Base-by-base conservation (phyloP, 2,113 vertebrate genomes). In the Triplophysa siluroides region DNA sequence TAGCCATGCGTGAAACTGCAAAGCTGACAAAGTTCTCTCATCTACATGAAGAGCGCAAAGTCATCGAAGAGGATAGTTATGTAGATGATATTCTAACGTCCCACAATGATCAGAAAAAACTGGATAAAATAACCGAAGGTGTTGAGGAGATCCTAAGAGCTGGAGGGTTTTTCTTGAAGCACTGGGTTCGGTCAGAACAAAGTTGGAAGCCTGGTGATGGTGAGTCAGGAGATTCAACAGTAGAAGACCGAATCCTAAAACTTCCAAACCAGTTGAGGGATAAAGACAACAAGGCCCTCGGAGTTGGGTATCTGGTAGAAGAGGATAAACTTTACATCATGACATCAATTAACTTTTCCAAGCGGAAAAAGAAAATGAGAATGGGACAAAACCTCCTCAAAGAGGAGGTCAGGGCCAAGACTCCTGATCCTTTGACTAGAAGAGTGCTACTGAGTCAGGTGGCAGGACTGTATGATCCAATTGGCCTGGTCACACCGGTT, bases 371-470 rank as follows among this genome's bases (percentile, higher is more conserved):
- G 1, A 85, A 84, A 2, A 85, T 83, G 58, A 19, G 60, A 63
- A 0, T 50, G 0, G 64, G 78, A 0, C 11, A 85, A 19, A 18
- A 84, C 7, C 78, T 84, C 3, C 9, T 56, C 0, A 0, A 13
- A 3, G 70, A 85, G 26, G 26, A 26, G 26, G 26, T 26, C 26
- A 26, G 26, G 26, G 26, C 26, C 26, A 26, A 14, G 19, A 80
- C 74, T 0, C 78, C 81, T 2, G 61, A 86, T 7, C 79, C 26
- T 26, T 43, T 83, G 14, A 79, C 65, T 0, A 16, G 76, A 13
- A 69, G 81, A 54, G 18, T 78, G 0, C 23, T 86, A 1, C 38
- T 85, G 0, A 82, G 84, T 54, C 76, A 85, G 38, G 76, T 87
- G 8, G 26, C 26, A 2, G 26, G 26, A 1, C 2, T 29, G 26